These are phyloP conservation scores for Subacronicta megacephala DNA, from an alignment of 2,888 invertebrate genomes.

Conservation along the genomic window DNA sequence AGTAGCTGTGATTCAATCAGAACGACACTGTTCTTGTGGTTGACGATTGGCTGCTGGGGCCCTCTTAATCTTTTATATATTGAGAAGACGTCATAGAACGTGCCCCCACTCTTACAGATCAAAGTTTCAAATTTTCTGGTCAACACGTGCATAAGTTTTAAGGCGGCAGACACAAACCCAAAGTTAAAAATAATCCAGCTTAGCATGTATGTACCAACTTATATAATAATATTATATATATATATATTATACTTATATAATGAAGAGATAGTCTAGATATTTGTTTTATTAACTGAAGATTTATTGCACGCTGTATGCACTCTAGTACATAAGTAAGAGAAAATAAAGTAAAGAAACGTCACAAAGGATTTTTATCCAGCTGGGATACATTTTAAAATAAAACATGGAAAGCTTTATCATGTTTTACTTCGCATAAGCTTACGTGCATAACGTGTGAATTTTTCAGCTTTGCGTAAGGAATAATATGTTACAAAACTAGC, in stretches of 20 bases:
- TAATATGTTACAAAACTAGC: not conserved
- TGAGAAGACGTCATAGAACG: constrained; percentile 68
- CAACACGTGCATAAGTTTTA: constrained; percentile 58
- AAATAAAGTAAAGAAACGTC: too few species aligned
- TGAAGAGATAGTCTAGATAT: too few species aligned
- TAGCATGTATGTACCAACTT: too few species aligned
- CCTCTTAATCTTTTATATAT: constrained; percentile 68
- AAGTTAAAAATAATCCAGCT: too few species aligned
- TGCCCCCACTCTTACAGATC: too few species aligned
- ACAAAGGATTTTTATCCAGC: too few species aligned
- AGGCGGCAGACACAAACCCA: too few species aligned
- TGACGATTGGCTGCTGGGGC: constrained; percentile 38
- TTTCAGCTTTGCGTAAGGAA: constrained; percentile 4
- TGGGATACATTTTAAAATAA: not conserved
- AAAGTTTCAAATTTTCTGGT: constrained; percentile 40
- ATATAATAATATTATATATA: too few species aligned
- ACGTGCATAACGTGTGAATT: constrained; percentile 1
- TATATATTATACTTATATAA: too few species aligned
- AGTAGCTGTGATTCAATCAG: constrained; percentile 18
- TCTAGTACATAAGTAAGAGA: too few species aligned
- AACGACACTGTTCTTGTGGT: constrained; percentile 49
- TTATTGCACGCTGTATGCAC: too few species aligned
- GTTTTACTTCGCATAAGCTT: constrained; percentile 14
- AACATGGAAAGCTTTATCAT: constrained; percentile 6
- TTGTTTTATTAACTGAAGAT: too few species aligned